Conservation (phyloP, 2,113 vertebrate genomes). For the Otis tarda region DNA sequence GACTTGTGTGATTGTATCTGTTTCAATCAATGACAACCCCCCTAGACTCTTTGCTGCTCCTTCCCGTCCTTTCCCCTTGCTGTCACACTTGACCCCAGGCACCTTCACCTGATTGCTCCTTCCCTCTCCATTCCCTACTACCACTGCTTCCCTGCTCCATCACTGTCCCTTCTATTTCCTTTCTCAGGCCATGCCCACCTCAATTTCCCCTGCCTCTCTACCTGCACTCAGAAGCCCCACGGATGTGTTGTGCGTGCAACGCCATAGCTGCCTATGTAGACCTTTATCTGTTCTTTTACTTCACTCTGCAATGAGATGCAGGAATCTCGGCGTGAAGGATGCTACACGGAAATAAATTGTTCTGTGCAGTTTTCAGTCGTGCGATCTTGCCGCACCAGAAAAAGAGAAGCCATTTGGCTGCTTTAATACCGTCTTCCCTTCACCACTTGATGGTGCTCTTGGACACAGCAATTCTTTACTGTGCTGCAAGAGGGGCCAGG, state of each 20-base stretch:
- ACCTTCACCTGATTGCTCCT: neutral
- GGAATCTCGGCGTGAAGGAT: neutral
- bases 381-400: neutral
- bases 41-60: neutral
- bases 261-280: neutral
- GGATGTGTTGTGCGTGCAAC: rapidly evolving
- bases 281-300: neutral
- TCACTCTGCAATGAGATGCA: neutral
- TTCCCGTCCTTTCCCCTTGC: neutral
- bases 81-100: neutral
- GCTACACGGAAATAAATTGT: neutral
- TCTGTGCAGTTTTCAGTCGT: neutral
- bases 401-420: neutral
- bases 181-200: neutral
- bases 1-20: rapidly evolving
- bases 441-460: conserved; percentile 68
- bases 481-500: neutral
- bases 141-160: neutral
- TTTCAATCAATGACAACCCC: neutral
- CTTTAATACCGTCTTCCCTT: neutral
- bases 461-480: conserved; percentile 4
- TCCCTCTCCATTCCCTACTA: neutral
- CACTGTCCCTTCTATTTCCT: neutral
- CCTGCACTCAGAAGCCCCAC: neutral
- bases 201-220: neutral